A percentile compares a stretch with the other conserved stretches of the same genome.
phyloP scores from a whole-genome alignment of 2,797 vertebrate species.

The Scarus forsteni region DNA sequence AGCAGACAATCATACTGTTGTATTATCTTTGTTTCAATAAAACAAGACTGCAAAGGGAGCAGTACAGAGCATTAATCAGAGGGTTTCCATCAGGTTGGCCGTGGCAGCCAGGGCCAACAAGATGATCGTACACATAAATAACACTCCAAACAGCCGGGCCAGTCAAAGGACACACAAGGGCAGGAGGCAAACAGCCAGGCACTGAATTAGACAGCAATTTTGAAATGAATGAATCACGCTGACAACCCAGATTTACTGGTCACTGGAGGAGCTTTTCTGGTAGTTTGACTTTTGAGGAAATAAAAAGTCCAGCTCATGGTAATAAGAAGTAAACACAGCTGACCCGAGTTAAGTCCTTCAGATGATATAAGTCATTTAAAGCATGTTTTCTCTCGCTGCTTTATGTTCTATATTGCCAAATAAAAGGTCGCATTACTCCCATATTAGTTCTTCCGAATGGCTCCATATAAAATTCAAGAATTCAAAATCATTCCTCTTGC shows the following conservation, averaged over 20 bases:
- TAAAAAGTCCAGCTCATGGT: constrained; percentile 24
- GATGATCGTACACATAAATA: constrained; percentile 77
- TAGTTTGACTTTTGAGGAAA: constrained; percentile 17
- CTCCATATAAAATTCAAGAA: no score
- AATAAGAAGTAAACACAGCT: not conserved
- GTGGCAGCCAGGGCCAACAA: constrained; percentile 61
- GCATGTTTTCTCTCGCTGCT: not conserved
- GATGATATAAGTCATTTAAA: not conserved
- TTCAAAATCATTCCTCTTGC: no score
- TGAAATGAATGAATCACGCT: constrained; percentile 62
- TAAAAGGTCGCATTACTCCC: no score
- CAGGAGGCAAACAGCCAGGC: constrained; percentile 68
- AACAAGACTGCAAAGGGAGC: constrained; percentile 39
- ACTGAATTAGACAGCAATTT: constrained; percentile 69
- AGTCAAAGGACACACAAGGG: constrained; percentile 74
- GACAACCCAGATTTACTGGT: constrained; percentile 65
- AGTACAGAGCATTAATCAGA: constrained; percentile 52
- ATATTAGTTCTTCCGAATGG: no score
- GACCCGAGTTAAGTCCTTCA: not conserved
- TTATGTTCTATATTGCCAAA: not conserved
- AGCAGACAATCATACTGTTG: constrained; percentile 31
- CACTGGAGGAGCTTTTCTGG: constrained; percentile 40
- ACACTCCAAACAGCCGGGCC: constrained; percentile 46
- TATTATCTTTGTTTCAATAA: constrained; percentile 51
- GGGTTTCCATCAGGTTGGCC: constrained; percentile 50